Conservation (phyloP, 2,113 vertebrate genomes). For the Petaurus breviceps region DNA sequence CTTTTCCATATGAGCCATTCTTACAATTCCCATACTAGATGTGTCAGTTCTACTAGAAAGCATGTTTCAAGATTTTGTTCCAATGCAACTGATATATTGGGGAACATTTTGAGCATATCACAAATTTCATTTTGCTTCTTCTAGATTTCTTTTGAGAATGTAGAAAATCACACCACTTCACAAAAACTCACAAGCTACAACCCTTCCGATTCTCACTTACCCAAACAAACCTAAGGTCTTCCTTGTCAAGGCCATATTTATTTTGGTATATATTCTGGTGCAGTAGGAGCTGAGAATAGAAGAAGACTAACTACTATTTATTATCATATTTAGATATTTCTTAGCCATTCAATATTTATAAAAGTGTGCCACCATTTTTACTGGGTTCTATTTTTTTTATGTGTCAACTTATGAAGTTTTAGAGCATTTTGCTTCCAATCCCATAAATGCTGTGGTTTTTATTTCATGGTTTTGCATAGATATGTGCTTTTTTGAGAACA, state of each 20-base stretch:
- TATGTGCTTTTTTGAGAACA: no score
- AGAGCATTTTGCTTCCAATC: no score
- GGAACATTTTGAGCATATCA: neutral
- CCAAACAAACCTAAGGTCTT: neutral
- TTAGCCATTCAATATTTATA: neutral
- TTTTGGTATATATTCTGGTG: neutral
- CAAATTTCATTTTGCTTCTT: neutral
- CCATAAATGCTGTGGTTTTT: no score
- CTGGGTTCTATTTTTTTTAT: neutral
- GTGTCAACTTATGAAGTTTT: neutral
- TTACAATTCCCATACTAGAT: neutral
- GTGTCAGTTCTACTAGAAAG: neutral
- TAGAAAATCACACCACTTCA: neutral
- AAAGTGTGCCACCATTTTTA: neutral
- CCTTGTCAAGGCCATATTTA: neutral
- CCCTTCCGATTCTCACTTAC: neutral
- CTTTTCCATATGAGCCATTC: neutral
- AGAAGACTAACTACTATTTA: neutral
- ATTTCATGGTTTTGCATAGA: no score
- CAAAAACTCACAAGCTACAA: neutral
- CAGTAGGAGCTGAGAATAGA: neutral
- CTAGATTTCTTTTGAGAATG: neutral
- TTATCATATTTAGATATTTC: neutral
- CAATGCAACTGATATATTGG: neutral
- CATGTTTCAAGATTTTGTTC: neutral